These are phyloP conservation scores for Ibycter americanus DNA, from an alignment of 2,797 vertebrate species.

Conservation along the genomic window DNA sequence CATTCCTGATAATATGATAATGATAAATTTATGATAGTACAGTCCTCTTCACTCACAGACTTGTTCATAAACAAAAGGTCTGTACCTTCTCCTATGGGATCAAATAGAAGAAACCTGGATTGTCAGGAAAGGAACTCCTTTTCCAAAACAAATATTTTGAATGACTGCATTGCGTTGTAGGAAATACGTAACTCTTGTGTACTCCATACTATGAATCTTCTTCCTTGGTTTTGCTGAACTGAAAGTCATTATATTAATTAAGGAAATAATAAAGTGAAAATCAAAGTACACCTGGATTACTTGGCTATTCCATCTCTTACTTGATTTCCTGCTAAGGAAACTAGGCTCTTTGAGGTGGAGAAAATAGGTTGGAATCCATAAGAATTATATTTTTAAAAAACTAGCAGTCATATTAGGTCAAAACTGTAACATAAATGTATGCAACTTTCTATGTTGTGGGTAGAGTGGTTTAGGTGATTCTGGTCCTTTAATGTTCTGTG, in stretches of 20 bases:
- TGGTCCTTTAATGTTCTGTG: neutral
- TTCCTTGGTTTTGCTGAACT: neutral
- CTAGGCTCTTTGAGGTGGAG: neutral
- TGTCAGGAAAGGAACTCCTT: neutral
- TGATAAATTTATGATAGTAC: neutral
- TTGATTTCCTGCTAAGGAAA: neutral
- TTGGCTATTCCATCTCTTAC: neutral
- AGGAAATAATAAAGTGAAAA: neutral
- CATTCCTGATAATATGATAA: neutral
- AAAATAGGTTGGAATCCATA: neutral
- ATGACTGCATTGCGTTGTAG: neutral
- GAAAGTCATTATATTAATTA: neutral
- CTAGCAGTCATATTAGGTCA: neutral
- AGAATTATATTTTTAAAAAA: neutral
- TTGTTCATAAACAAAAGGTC: neutral
- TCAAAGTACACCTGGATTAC: neutral
- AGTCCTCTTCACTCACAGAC: neutral
- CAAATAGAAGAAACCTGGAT: neutral
- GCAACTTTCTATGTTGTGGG: neutral
- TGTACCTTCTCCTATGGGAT: neutral
- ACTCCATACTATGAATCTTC: neutral
- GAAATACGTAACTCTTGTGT: neutral
- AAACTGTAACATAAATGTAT: neutral
- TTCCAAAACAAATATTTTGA: neutral
- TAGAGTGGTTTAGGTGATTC: neutral